These are phyloP conservation scores for Tragelaphus eurycerus DNA, from an alignment of 2,797 vertebrate genomes.

Conservation along the genomic window DNA sequence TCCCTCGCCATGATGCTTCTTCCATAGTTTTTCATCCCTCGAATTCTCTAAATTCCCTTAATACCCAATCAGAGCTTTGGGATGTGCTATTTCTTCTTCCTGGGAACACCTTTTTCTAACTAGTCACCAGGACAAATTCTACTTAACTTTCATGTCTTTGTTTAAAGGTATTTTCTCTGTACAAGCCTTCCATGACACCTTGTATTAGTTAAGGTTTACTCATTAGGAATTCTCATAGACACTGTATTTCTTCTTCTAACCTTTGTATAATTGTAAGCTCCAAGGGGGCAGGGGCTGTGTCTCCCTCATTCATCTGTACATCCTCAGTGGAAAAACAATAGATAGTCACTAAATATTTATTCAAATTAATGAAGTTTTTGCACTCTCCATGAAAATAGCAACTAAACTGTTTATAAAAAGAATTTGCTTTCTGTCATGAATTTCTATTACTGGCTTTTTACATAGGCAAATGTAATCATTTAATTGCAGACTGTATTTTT, in stretches of 20 bases:
- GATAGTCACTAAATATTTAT: neutral
- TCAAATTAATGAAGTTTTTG: conserved; percentile 1
- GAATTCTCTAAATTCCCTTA: neutral
- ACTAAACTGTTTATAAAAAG: conserved; percentile 25
- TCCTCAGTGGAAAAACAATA: conserved; percentile 14
- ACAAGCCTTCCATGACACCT: neutral
- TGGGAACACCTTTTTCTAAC: neutral
- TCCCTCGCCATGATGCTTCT: neutral
- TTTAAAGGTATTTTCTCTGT: neutral
- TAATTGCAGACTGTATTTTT: conserved; percentile 11
- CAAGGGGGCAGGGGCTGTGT: neutral
- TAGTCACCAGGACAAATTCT: neutral
- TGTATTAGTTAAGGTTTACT: neutral
- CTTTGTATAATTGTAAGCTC: neutral
- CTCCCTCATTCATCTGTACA: neutral
- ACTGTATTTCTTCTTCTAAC: neutral
- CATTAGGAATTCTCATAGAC: neutral
- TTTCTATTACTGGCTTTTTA: neutral
- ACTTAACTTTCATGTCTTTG: neutral
- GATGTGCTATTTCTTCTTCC: neutral
- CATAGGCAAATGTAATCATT: conserved; percentile 6
- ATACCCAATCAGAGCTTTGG: neutral
- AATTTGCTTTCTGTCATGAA: conserved; percentile 7
- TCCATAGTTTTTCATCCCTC: neutral
- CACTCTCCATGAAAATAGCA: conserved; percentile 6